These are phyloP conservation scores for Epinephelus cyanopodus DNA, from an alignment of 2,113 vertebrate genomes.

Conservation along the genomic window DNA sequence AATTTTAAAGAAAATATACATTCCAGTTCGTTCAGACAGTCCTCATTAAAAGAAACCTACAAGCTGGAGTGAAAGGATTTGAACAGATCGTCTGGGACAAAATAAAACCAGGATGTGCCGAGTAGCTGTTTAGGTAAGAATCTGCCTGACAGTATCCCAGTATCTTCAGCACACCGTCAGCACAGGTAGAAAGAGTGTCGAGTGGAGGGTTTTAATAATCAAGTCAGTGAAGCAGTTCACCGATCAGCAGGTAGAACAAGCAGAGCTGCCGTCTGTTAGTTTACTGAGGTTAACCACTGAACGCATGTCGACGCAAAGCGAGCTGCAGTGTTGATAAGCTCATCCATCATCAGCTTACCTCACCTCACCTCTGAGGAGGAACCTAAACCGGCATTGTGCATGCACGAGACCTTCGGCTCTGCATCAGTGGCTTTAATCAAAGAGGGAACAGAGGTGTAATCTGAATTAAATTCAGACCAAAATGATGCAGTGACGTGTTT, in stretches of 20 bases:
- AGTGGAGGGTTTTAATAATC: neutral
- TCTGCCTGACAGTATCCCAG: no score
- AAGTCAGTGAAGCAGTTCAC: neutral
- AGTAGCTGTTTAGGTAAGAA: neutral
- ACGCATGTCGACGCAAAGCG: neutral
- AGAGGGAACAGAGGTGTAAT: neutral
- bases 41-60: no score
- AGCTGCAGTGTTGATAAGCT: slow-evolving; percentile 4
- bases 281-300: slow-evolving; percentile 1
- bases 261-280: slow-evolving; percentile 2
- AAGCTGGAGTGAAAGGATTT: neutral
- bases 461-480: neutral
- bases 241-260: slow-evolving; percentile 16
- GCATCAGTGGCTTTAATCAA: neutral
- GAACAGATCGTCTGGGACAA: no score
- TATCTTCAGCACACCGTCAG: no score
- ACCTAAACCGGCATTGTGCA: neutral
- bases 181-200: neutral
- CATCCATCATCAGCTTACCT: slow-evolving; percentile 30
- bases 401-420: neutral
- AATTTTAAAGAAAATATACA: no score
- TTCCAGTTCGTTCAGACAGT: no score
- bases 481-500: neutral
- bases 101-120: neutral
- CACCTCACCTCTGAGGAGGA: neutral